These are phyloP conservation scores for Notocelia uddmanniana DNA, from an alignment of 2,888 invertebrate genomes.

Conservation along the genomic window DNA sequence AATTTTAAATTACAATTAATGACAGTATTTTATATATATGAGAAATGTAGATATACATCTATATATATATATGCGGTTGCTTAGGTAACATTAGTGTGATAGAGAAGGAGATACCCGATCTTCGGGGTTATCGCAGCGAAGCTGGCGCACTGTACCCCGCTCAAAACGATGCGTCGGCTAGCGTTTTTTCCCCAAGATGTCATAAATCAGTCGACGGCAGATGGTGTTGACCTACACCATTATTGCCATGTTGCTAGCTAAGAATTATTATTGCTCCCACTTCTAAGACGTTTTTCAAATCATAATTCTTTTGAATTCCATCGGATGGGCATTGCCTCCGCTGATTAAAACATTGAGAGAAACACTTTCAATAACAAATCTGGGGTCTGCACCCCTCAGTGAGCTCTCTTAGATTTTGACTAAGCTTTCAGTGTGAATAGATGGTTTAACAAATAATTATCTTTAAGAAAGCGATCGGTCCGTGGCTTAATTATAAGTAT, in stretches of 20 bases:
- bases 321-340: conserved; percentile 42
- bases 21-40: no score
- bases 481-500: no score
- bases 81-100: no score
- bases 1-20: not conserved
- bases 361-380: conserved; percentile 25
- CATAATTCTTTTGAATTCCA: conserved; percentile 58
- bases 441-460: not conserved
- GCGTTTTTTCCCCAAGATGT: conserved; percentile 73
- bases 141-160: conserved; percentile 29
- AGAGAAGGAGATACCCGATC: no score
- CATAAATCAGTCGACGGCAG: conserved; percentile 81
- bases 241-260: conserved; percentile 78
- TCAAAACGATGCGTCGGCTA: conserved; percentile 59
- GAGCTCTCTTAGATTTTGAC: not conserved
- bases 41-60: no score
- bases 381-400: not conserved
- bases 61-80: no score
- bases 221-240: conserved; percentile 81
- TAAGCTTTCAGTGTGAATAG: not conserved
- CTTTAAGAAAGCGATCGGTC: not conserved
- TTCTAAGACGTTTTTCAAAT: conserved; percentile 63
- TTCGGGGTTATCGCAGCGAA: no score
- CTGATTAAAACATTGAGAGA: conserved; percentile 34
- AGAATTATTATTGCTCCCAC: conserved; percentile 74